Conservation (phyloP, 2,888 invertebrate species). For the Arrhopalites spinosus region DNA sequence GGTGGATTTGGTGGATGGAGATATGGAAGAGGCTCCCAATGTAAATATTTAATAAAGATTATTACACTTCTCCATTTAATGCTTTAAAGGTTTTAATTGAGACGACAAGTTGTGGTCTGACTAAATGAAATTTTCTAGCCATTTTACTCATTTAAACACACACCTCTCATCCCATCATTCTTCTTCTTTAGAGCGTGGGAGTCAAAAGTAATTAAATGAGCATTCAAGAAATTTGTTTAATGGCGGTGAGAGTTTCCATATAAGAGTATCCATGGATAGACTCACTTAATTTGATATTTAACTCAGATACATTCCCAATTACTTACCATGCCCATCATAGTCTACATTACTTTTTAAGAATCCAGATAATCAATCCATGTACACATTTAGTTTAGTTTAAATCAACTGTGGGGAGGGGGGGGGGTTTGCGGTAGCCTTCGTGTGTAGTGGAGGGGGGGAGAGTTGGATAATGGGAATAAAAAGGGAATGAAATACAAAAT, state of each 20-base stretch:
- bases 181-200: slow-evolving; percentile 30
- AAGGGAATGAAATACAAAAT: no score
- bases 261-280: not conserved
- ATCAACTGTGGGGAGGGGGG: not conserved
- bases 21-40: no score
- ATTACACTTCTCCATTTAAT: not conserved
- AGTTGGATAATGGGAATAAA: no score
- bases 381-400: not conserved
- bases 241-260: slow-evolving; percentile 11
- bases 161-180: slow-evolving; percentile 4
- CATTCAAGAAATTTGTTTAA: slow-evolving; percentile 31
- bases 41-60: no score
- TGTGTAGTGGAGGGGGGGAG: no score
- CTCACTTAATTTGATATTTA: not conserved
- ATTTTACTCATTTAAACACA: no score
- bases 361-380: not conserved
- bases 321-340: no score
- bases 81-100: slow-evolving; percentile 14
- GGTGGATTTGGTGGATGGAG: no score
- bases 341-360: not conserved
- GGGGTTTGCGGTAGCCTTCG: no score
- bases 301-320: no score
- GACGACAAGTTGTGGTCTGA: slow-evolving; percentile 6
- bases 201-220: slow-evolving; percentile 29
- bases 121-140: slow-evolving; percentile 13